Percentiles rank a stretch among this genome's conserved stretches.
Evolutionary conservation across 2,797 vertebrate species (phyloP).

Genomic region (Sebastiscus tertius): DNA sequence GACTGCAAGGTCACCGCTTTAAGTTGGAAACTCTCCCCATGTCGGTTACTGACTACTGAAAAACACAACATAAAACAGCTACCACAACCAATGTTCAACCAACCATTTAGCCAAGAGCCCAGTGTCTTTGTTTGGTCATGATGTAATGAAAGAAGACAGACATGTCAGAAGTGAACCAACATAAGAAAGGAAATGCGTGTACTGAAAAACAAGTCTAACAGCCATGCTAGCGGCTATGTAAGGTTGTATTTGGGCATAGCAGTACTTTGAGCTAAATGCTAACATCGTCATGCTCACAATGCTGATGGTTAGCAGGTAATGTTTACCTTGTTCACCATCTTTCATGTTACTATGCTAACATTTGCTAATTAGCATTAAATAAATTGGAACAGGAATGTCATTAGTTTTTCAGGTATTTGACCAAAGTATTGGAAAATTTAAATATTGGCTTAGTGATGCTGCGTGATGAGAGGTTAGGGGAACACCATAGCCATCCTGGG

Average conservation of each 20-base stretch:
- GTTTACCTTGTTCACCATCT: not conserved
- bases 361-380: not conserved
- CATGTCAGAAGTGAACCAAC: not conserved
- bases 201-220: not conserved
- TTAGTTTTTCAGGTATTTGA: not conserved
- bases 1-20: not conserved
- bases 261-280: no score
- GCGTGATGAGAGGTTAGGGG: not conserved
- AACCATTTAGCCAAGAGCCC: not conserved
- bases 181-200: not conserved
- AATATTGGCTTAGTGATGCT: not conserved
- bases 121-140: not conserved
- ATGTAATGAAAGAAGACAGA: not conserved
- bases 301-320: not conserved
- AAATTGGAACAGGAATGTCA: not conserved
- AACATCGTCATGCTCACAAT: no score
- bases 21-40: not conserved
- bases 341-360: not conserved
- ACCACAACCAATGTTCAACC: not conserved
- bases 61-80: not conserved
- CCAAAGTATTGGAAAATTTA: not conserved
- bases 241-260: no score
- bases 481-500: no score
- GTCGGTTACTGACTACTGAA: not conserved
- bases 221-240: accelerated